Base-by-base conservation (phyloP, 2,888 invertebrate species). In the Melanotus villosus region DNA sequence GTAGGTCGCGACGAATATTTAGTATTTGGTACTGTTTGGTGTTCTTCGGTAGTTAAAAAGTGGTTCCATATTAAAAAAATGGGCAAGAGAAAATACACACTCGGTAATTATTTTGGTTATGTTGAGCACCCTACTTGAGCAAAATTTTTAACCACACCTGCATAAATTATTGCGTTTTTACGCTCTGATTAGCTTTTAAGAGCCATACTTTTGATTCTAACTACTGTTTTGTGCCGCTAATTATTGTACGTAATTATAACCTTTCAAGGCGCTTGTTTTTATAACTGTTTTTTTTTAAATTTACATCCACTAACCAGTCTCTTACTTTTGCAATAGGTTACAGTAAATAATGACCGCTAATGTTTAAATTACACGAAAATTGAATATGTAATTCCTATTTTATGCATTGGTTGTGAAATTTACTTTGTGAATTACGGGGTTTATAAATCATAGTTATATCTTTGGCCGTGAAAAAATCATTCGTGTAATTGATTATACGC, bases 1-100 rank as follows among this genome's bases (percentile, higher is more conserved):
- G 60, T 50, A 66, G 59, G 52, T 69, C 54, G 30, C 30, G 38
- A 52, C 57, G 23, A 34, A 45, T 41, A 45, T 67, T 65, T 54
- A 52, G 19, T 9, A 4, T 52, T 9, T 47, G n/a, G 19, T 16
- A 36, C 19, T 10, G 34, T 36, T 16, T 19, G 23, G 14, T 47
- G 14, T 16, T 1, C 19, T 18, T 38, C 38, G 26, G n/a, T n/a
- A n/a, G n/a, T n/a, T n/a, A n/a, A n/a, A n/a, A 3, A 26, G 26
- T 26, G 26, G 26, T 7, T 3, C 4, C 4, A 26, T 26, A 7
- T 56, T 21, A 9, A 19, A 18, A 9, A 14, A 3, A 56, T 56
- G 56, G 38, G 38, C 6, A 14, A n/a, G 14, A 43, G 47, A 34
- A 65, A 65, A 50, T 65, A 65, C 23, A 26, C 6, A 26, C 14